Conservation (phyloP, 2,888 invertebrate genomes). For the Heliconius charithonia region DNA sequence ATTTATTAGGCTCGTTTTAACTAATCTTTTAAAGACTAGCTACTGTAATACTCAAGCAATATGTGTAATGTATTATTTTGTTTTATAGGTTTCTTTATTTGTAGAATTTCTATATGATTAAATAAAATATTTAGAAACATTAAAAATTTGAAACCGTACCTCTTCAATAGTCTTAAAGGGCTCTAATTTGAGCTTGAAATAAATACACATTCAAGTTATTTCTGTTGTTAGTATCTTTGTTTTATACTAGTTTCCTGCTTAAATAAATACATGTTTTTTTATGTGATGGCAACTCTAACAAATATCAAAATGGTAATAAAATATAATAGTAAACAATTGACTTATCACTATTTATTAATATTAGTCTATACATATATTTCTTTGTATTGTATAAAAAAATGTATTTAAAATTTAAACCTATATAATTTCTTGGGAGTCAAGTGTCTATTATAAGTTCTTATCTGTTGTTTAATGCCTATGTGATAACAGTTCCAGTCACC, state of each 20-base stretch:
- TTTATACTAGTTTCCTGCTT: not conserved
- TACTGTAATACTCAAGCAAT: not conserved
- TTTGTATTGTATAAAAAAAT: not conserved
- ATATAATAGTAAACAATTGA: not conserved
- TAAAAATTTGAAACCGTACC: not conserved
- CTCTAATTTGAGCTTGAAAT: not conserved
- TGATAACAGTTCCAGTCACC: not conserved
- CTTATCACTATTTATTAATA: not conserved
- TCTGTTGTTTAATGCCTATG: constrained; percentile 8
- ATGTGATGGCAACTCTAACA: too few species aligned
- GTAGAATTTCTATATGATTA: not conserved
- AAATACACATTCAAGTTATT: too few species aligned
- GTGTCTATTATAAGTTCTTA: constrained; percentile 3
- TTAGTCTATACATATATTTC: not conserved
- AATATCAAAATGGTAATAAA: not conserved
- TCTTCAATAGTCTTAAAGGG: not conserved
- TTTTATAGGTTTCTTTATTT: not conserved
- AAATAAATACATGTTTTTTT: too few species aligned
- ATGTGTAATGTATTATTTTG: not conserved
- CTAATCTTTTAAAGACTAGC: constrained; percentile 14
- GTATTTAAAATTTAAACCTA: not conserved
- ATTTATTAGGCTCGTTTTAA: constrained; percentile 11
- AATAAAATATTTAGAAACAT: not conserved
- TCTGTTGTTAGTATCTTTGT: not conserved
- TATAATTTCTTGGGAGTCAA: constrained; percentile 12